Evolutionary conservation across 2,113 vertebrate genomes (phyloP).

Genomic region (Hipposideros armiger): DNA sequence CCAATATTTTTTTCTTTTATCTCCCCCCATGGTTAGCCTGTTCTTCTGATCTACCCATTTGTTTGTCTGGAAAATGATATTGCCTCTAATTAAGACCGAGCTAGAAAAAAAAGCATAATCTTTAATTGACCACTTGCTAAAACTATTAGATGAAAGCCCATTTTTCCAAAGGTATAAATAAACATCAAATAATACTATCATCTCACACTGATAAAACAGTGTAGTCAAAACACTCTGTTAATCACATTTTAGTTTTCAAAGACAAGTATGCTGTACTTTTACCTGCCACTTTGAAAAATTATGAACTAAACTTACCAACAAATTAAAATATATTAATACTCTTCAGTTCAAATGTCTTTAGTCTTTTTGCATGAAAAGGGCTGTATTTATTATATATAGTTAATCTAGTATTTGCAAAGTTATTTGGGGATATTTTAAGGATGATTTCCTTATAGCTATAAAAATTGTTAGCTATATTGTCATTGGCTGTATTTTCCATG

Average conservation of each 20-base stretch:
- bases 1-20: not conserved
- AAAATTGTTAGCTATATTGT: not conserved
- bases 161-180: not conserved
- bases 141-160: not conserved
- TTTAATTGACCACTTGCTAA: not conserved
- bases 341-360: not conserved
- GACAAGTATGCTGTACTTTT: not conserved
- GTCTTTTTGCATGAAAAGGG: not conserved
- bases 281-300: not conserved
- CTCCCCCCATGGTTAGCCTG: too few species aligned
- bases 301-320: not conserved
- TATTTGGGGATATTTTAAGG: not conserved
- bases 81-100: not conserved
- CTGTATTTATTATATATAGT: not conserved
- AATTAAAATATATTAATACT: not conserved
- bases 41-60: not conserved
- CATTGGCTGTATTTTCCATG: not conserved
- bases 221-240: not conserved
- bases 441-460: not conserved
- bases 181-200: not conserved
- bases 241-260: not conserved
- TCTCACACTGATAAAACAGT: not conserved
- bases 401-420: not conserved
- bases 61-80: constrained; percentile 9
- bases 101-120: not conserved